These are phyloP conservation scores for Leucophenga maculata DNA, from an alignment of 2,888 invertebrate species.

Conservation along the genomic window DNA sequence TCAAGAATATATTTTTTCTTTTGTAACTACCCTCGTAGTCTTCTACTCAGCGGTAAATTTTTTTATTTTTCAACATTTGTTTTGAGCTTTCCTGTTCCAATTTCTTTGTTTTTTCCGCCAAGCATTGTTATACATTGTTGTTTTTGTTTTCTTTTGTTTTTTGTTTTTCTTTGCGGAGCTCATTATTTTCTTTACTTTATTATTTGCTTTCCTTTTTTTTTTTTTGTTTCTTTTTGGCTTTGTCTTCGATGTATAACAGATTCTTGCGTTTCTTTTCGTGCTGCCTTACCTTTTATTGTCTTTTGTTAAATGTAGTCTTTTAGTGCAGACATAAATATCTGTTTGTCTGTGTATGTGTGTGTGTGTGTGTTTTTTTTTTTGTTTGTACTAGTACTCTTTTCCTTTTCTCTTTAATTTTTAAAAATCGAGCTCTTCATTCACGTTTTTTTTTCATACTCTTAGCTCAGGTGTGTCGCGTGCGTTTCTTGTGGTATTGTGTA, in stretches of 20 bases:
- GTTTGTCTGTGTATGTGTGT: slow-evolving; percentile 47
- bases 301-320: slow-evolving; percentile 35
- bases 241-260: slow-evolving; percentile 2
- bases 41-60: too few species aligned
- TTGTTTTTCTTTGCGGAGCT: not conserved
- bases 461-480: slow-evolving; percentile 1
- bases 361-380: slow-evolving; percentile 37
- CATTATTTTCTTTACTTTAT: slow-evolving; percentile 8
- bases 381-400: slow-evolving; percentile 35
- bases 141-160: not conserved
- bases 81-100: not conserved
- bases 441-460: not conserved
- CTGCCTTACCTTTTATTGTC: not conserved
- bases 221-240: not conserved
- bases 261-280: not conserved
- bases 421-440: too few species aligned
- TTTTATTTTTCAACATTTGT: too few species aligned
- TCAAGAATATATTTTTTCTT: too few species aligned
- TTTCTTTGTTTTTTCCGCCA: not conserved
- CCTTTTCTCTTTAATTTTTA: slow-evolving; percentile 1
- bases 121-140: not conserved
- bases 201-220: too few species aligned
- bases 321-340: too few species aligned
- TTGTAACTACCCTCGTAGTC: too few species aligned
- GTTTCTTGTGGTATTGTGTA: not conserved